Percentiles rank a stretch among this genome's conserved stretches.
These are phyloP conservation scores for Chauna torquata DNA, from an alignment of 2,113 vertebrate genomes.

Conservation along the genomic window DNA sequence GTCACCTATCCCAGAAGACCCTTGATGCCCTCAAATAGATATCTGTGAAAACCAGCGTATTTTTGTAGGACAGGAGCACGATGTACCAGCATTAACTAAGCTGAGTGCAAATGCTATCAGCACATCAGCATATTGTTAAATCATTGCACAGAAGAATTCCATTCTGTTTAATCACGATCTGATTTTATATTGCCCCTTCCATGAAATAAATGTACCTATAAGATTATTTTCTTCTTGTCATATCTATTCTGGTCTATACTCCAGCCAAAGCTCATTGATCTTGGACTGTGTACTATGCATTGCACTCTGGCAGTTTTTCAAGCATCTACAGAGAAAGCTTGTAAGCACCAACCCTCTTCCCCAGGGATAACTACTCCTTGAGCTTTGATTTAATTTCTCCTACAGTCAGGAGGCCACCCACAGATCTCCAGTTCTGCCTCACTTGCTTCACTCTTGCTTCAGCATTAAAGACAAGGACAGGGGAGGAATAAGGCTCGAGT, in stretches of 20 bases:
- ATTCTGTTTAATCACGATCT: constrained; percentile 2
- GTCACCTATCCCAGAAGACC: constrained; percentile 12
- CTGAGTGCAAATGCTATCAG: not conserved
- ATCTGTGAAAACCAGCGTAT: constrained; percentile 3
- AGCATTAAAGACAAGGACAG: not conserved
- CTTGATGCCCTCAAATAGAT: constrained; percentile 12
- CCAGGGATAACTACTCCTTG: constrained; percentile 14
- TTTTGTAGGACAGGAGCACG: not conserved
- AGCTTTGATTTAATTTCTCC: constrained; percentile 51
- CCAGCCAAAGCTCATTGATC: not conserved
- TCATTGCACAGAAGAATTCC: constrained; percentile 39
- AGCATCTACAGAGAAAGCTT: not conserved
- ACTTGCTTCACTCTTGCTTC: not conserved
- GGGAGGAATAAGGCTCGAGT: not conserved
- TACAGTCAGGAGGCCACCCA: constrained; percentile 32
- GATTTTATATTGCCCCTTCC: constrained; percentile 15
- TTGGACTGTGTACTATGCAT: not conserved
- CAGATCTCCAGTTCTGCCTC: constrained; percentile 7
- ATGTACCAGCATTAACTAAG: not conserved
- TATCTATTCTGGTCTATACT: not conserved
- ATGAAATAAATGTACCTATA: not conserved
- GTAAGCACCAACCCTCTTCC: constrained; percentile 8
- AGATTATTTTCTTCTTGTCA: not conserved
- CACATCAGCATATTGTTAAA: constrained; percentile 22
- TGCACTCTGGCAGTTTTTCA: not conserved